Base-by-base conservation (phyloP, 2,113 vertebrate species). In the Heloderma charlesbogerti region DNA sequence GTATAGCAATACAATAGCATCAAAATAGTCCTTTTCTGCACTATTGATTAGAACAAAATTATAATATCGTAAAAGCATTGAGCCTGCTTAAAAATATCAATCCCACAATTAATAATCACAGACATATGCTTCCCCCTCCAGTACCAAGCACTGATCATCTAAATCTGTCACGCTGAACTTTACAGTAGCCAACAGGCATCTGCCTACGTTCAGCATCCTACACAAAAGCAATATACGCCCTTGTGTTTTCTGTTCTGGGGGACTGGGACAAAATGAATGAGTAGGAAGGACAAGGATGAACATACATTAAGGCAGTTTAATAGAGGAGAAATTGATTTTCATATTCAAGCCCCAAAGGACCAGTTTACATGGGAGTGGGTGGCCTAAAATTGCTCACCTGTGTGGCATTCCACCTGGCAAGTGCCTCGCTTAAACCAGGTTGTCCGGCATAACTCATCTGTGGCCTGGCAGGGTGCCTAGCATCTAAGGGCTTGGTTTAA, bases 81-180 rank as follows among this genome's bases (percentile, higher is more conserved):
- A 63, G 86, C 86, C 88, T 93, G 89, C 94, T 97, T 83, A 96
- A 95, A 97, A 97, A 97, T 96, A 95, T 96, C 96, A 97, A 96
- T 97, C 75, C 72, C 92, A 92, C 92, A 97, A 97, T 97, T 97
- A 97, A 96, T 93, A 97, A 95, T 95, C 95, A 95, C 83, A 95
- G 57, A 91, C 92, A 87, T 88, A 87, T 2, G 40, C 90, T 92
- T 93, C 93, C 84, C 66, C 77, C 77, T 60, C 29, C 66, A 92
- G 89, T 84, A 88, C 67, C 90, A 97, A 92, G 77, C 90, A 92
- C 57, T 92, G 92, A 89, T 96, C 94, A 94, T 95, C 94, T 95
- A 96, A 96, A 96, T 92, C 86, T 96, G 94, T 95, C 34, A 29
- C 83, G 94, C 63, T 96, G 97, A 97, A 97, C 95, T 97, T 97